These are phyloP conservation scores for Apotomis capreana DNA, from an alignment of 2,888 invertebrate genomes.

Conservation along the genomic window DNA sequence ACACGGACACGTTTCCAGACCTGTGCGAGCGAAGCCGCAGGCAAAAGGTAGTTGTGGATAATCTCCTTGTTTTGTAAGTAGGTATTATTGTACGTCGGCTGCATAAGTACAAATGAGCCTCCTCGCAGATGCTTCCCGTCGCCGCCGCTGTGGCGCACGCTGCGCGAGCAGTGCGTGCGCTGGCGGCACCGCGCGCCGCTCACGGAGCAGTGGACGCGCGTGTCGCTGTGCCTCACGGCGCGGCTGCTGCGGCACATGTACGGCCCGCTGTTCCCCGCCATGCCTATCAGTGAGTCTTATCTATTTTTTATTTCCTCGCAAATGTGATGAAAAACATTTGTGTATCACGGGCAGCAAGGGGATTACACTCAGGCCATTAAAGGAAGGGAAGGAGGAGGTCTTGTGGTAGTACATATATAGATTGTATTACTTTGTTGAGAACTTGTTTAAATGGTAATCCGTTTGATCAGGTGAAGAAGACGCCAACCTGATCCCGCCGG, in stretches of 20 bases:
- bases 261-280: constrained; percentile 91
- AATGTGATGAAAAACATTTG: no score
- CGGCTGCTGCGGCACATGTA: constrained; percentile 93
- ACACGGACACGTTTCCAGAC: no score
- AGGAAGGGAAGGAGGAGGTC: no score
- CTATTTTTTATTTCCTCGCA: no score
- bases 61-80: background rate
- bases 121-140: constrained; percentile 91
- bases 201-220: constrained; percentile 97
- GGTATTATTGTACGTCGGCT: background rate
- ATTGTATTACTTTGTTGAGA: no score
- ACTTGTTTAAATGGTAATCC: no score
- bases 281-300: constrained; percentile 87
- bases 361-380: no score
- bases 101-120: background rate
- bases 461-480: constrained; percentile 90
- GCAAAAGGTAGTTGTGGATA: no score
- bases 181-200: constrained; percentile 98
- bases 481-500: constrained; percentile 89
- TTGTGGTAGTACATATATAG: no score
- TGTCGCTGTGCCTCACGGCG: constrained; percentile 94
- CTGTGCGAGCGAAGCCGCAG: no score
- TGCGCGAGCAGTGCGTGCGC: constrained; percentile 94
- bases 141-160: constrained; percentile 97
- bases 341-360: no score